A percentile compares a stretch with the other conserved stretches of the same genome.
phyloP scores from a whole-genome alignment of 2,888 invertebrate genomes.

The Drosophila pseudotalamancana region DNA sequence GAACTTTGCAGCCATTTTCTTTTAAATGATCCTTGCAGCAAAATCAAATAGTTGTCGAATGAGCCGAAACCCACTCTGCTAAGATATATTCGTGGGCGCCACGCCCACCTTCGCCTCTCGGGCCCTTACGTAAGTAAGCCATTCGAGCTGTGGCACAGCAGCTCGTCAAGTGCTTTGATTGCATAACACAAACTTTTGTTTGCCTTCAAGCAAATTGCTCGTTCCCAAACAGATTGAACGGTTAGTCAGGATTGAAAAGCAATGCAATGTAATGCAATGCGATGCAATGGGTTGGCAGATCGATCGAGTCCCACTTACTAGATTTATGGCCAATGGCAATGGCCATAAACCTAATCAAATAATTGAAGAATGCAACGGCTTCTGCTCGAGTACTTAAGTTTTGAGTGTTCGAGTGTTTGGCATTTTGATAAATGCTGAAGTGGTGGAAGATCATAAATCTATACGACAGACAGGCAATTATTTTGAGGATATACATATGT shows the following conservation, averaged over 20 bases:
- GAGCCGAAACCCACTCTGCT: slow-evolving; percentile 26
- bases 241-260: slow-evolving; percentile 17
- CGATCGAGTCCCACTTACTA: slow-evolving; percentile 31
- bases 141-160: slow-evolving; percentile 6
- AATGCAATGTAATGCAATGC: neutral
- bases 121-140: slow-evolving; percentile 29
- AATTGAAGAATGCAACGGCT: slow-evolving; percentile 47
- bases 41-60: slow-evolving; percentile 38
- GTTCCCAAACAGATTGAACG: slow-evolving; percentile 23
- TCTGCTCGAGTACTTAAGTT: neutral
- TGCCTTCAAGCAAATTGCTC: slow-evolving; percentile 51
- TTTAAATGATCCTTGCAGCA: slow-evolving; percentile 55
- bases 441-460: slow-evolving; percentile 5
- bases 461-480: neutral
- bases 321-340: slow-evolving; percentile 59
- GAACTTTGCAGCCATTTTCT: slow-evolving; percentile 46
- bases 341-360: slow-evolving; percentile 49
- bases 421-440: slow-evolving; percentile 20
- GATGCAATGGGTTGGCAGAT: neutral
- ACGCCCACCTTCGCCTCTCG: neutral
- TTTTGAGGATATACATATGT: neutral
- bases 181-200: slow-evolving; percentile 56
- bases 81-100: slow-evolving; percentile 22
- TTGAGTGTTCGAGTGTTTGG: slow-evolving; percentile 5
- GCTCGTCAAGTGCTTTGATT: slow-evolving; percentile 31